Evolutionary conservation across 2,888 invertebrate species (phyloP).

Genomic region (Netelia inedita): DNA sequence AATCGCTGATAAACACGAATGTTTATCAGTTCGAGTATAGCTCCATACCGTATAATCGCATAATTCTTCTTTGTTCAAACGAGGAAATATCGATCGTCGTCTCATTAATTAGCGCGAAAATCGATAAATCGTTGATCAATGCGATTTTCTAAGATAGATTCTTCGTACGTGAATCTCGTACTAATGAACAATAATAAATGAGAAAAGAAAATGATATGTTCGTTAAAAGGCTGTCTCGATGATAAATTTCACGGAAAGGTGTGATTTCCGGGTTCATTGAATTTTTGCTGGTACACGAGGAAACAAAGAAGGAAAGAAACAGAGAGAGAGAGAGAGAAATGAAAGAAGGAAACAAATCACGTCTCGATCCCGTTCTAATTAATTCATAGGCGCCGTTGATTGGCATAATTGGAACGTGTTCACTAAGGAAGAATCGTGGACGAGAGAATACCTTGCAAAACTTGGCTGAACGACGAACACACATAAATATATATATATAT

Average conservation of each 20-base stretch:
- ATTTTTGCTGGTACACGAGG: background rate
- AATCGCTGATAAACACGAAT: conserved; percentile 49
- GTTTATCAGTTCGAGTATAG: conserved; percentile 5
- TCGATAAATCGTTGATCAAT: background rate
- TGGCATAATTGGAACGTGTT: conserved; percentile 27
- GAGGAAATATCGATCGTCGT: background rate
- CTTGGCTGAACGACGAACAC: background rate
- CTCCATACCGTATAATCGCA: background rate
- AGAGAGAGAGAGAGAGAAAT: background rate
- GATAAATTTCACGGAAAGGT: background rate
- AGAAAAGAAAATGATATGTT: background rate
- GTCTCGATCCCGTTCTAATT: conserved; percentile 14
- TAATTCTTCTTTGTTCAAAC: background rate
- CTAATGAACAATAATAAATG: background rate
- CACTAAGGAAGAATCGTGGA: background rate
- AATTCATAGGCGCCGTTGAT: conserved; percentile 21
- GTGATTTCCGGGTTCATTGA: conserved; percentile 47
- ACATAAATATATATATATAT: background rate
- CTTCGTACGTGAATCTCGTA: background rate
- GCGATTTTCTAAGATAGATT: background rate
- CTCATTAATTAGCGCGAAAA: background rate
- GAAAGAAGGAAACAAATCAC: background rate
- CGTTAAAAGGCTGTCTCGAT: background rate
- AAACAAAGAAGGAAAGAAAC: background rate
- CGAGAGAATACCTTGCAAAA: background rate